Evolutionary conservation across 2,797 vertebrate species (phyloP).

Genomic region (Smutsia temminckii): DNA sequence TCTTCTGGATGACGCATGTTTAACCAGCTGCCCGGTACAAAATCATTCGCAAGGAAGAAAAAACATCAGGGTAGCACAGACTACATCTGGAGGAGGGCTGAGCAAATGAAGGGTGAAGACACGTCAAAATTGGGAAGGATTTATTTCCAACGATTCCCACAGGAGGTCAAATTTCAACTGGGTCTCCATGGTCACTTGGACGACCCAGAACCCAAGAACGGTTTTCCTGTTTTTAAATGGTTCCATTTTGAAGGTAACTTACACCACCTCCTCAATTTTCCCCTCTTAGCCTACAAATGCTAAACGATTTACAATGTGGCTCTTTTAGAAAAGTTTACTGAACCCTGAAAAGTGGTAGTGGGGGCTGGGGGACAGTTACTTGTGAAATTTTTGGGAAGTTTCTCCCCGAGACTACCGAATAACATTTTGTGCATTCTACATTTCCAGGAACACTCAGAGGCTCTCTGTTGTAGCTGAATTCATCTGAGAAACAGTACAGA

Average conservation of each 20-base stretch:
- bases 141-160: neutral
- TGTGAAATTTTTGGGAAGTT: neutral
- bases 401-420: accelerated
- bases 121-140: accelerated
- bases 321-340: accelerated
- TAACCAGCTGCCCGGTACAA: neutral
- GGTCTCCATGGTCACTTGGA: neutral
- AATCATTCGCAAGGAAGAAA: neutral
- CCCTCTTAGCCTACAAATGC: accelerated
- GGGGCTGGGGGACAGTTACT: too few species aligned
- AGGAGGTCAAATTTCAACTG: neutral
- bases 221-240: accelerated
- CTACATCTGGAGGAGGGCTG: too few species aligned
- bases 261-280: accelerated
- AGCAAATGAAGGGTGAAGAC: neutral
- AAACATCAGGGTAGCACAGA: accelerated
- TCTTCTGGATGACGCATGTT: accelerated
- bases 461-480: too few species aligned
- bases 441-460: too few species aligned
- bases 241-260: neutral
- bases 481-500: accelerated
- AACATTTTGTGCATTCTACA: neutral
- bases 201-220: accelerated
- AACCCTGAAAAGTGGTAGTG: neutral
- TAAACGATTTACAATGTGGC: too few species aligned